Base-by-base conservation (phyloP, 2,888 invertebrate genomes). In the Amphipoea oculea region DNA sequence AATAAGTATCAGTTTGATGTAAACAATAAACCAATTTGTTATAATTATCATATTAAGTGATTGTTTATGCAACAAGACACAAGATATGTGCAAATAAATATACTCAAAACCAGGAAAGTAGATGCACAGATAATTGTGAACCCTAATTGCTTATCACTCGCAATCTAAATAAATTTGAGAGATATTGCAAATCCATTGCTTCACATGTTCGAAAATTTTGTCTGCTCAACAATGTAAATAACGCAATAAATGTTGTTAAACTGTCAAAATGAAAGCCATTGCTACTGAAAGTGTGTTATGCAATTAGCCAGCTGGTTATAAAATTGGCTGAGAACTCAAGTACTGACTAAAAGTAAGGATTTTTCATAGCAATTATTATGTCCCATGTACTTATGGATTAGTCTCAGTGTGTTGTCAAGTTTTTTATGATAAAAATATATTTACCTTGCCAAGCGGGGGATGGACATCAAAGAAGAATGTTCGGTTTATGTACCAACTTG, bases 401-500 rank as follows among this genome's bases (percentile, higher is more conserved):
- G 51, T 20, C 20, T 20, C 51, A 57, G 23, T 57, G 23, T 57
- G 57, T 29, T 48, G 29, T 69, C 12, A 48, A 48, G 12, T 20
- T 29, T 20, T 29, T 7, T 1, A 40, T n/a, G 23, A 54, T 11
- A 3, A 14, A 51, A 70, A 20, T 76, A 40, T 73, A 67, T 88
- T 92, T 97, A 99, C 99, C 97, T 99, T 99, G 90, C 99, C 99
- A 74, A 99, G 97, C 40, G 99, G 99, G 80, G 99, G 99, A 97
- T 99, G 99, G 2, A 99, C 99, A 97, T 99, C 99, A 96, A 99
- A 99, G 96, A 99, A 99, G 95, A 99, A 99, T 78, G 99, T 99
- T 88, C 99, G 97, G 91, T 99, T 99, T 86, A 99, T 99, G 92
- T 99, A 99, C 99, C 99, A 99, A 93, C 99, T 99, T 1, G 99